A percentile compares a stretch with the other conserved stretches of the same genome.
Evolutionary conservation across 1,140 invertebrate genomes (phyloP).

Genomic region (Drosophila serrata): DNA sequence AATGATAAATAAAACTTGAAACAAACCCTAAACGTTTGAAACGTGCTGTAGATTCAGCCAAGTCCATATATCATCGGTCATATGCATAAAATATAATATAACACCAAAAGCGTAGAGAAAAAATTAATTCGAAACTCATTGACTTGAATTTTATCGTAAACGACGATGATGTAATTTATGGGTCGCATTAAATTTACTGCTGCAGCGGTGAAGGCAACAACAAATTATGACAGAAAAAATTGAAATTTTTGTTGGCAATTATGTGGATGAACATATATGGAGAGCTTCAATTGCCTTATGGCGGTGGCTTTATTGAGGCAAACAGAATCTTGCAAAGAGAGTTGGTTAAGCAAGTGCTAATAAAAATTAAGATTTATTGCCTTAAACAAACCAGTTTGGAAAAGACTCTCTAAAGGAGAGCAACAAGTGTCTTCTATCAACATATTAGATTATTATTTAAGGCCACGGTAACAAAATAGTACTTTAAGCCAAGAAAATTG

Average conservation of each 20-base stretch:
- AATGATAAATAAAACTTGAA: slow-evolving; percentile 1
- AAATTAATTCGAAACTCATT: slow-evolving; percentile 58
- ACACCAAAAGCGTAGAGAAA: slow-evolving; percentile 29
- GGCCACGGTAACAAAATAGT: neutral
- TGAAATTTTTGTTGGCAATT: slow-evolving; percentile 64
- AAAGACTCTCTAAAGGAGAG: neutral
- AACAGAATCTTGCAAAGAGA: slow-evolving; percentile 35
- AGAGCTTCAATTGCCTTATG: slow-evolving; percentile 66
- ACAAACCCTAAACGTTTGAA: slow-evolving; percentile 1
- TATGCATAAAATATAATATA: slow-evolving; percentile 38
- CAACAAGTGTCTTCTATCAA: neutral
- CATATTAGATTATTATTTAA: slow-evolving; percentile 6
- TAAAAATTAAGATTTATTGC: slow-evolving; percentile 50
- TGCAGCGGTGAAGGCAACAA: slow-evolving; percentile 29
- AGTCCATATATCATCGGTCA: slow-evolving; percentile 25
- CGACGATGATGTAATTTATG: slow-evolving; percentile 82
- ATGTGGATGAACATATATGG: slow-evolving; percentile 77
- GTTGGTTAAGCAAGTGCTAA: slow-evolving; percentile 10
- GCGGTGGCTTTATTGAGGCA: slow-evolving; percentile 31
- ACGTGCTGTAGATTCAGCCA: slow-evolving; percentile 6
- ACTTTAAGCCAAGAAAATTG: neutral
- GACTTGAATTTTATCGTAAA: slow-evolving; percentile 47
- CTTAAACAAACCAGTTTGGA: slow-evolving; percentile 7
- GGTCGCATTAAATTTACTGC: slow-evolving; percentile 75
- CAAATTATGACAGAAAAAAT: slow-evolving; percentile 48